Percentiles rank a stretch among this genome's conserved stretches.
Evolutionary conservation across 2,797 vertebrate genomes (phyloP).

Genomic region (Gorsachius magnificus): DNA sequence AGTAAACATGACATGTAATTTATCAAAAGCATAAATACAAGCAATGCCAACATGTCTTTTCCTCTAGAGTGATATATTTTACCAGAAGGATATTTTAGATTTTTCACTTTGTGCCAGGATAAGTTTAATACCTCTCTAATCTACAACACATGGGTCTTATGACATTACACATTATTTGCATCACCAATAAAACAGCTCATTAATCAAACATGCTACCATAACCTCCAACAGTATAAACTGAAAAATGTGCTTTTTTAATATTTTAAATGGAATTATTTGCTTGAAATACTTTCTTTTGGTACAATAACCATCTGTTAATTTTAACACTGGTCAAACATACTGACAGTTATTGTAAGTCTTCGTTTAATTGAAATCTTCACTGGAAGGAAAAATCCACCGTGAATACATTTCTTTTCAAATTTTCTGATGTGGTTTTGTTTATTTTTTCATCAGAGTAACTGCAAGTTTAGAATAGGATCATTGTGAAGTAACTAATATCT

Average conservation of each 20-base stretch:
- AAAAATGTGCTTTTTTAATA: constrained; percentile 13
- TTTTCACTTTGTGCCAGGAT: constrained; percentile 69
- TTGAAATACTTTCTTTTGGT: constrained; percentile 39
- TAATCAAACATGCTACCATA: constrained; percentile 72
- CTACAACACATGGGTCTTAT: constrained; percentile 69
- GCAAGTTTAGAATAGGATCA: constrained; percentile 34
- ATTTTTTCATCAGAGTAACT: neutral
- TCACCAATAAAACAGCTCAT: constrained; percentile 75
- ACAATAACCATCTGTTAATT: constrained; percentile 41
- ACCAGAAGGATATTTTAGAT: constrained; percentile 66
- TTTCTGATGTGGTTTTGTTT: neutral
- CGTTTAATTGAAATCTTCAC: neutral
- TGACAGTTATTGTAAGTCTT: neutral
- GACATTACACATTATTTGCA: constrained; percentile 73
- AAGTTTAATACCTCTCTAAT: constrained; percentile 73
- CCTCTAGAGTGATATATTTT: constrained; percentile 58
- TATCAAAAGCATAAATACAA: constrained; percentile 67
- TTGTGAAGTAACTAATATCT: neutral
- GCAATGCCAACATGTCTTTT: constrained; percentile 30
- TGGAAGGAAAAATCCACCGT: neutral
- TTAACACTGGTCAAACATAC: constrained; percentile 18
- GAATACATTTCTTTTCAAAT: neutral
- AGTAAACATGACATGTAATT: constrained; percentile 58
- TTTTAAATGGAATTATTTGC: constrained; percentile 48
- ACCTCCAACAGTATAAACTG: constrained; percentile 41